phyloP scores from a whole-genome alignment of 2,797 vertebrate genomes.

The Linurgus olivaceus region DNA sequence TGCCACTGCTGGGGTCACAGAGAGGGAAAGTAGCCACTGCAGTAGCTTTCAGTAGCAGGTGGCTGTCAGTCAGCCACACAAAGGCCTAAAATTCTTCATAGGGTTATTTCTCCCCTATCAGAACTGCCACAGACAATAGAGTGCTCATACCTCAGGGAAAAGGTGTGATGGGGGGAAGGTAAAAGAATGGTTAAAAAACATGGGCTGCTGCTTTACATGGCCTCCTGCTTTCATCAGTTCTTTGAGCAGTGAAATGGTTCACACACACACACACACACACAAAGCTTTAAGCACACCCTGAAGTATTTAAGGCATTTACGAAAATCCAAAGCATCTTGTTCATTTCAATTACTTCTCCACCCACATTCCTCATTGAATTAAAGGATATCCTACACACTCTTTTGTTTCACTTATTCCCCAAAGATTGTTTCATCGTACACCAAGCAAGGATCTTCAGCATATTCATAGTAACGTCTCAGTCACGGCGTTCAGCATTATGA shows the following conservation, averaged over 20 bases:
- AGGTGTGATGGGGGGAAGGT: background rate
- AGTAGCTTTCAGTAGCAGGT: background rate
- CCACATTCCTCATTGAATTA: slow-evolving; percentile 69
- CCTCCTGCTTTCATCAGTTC: background rate
- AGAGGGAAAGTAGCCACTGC: background rate
- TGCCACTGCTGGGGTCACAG: background rate
- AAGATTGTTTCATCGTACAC: slow-evolving; percentile 31
- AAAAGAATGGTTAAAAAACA: background rate
- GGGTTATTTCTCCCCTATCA: background rate
- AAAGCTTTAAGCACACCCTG: background rate
- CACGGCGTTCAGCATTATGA: background rate
- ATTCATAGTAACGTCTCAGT: background rate
- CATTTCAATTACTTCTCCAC: slow-evolving; percentile 58
- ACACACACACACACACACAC: background rate
- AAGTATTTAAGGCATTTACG: slow-evolving; percentile 10
- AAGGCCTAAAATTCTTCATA: background rate
- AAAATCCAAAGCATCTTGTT: slow-evolving; percentile 54
- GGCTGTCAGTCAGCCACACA: background rate
- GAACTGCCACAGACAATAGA: background rate
- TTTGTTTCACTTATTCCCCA: slow-evolving; percentile 64
- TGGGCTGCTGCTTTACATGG: background rate
- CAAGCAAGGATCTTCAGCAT: slow-evolving; percentile 20
- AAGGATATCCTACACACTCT: slow-evolving; percentile 56
- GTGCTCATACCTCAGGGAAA: background rate
- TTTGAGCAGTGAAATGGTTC: background rate